Conservation (phyloP, 2,888 invertebrate species). For the Lomographa bimaculata region DNA sequence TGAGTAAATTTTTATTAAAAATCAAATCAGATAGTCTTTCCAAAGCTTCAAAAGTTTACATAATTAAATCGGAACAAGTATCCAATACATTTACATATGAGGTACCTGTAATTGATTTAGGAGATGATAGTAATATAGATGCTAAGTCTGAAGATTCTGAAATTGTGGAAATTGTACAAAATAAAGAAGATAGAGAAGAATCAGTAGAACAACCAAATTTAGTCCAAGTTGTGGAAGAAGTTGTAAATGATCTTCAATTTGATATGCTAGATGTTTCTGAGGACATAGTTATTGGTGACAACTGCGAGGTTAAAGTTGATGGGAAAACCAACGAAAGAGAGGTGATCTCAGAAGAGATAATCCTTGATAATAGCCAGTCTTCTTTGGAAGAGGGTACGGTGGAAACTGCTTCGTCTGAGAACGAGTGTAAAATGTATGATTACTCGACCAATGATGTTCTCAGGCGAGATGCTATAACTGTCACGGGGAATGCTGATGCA, state of each 20-base stretch:
- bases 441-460: constrained; percentile 68
- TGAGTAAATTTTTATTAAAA: constrained; percentile 45
- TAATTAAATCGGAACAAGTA: no score
- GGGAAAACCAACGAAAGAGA: constrained; percentile 50
- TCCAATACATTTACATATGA: neutral
- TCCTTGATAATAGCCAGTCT: constrained; percentile 70
- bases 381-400: constrained; percentile 46
- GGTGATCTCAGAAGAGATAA: constrained; percentile 60
- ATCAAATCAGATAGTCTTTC: neutral
- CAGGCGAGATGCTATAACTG: constrained; percentile 58
- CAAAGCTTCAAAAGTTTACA: neutral
- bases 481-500: constrained; percentile 70
- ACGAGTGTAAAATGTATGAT: constrained; percentile 67
- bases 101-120: neutral
- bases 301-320: constrained; percentile 56
- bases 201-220: constrained; percentile 2
- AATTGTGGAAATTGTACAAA: neutral
- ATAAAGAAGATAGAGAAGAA: neutral
- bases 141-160: neutral
- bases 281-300: constrained; percentile 71
- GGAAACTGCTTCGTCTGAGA: constrained; percentile 40
- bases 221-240: constrained; percentile 35
- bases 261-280: constrained; percentile 78
- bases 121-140: neutral
- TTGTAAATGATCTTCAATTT: constrained; percentile 62